Percentiles rank a stretch among this genome's conserved stretches.
phyloP scores from a whole-genome alignment of 1,140 invertebrate species.

The Hormaphis cornu region DNA sequence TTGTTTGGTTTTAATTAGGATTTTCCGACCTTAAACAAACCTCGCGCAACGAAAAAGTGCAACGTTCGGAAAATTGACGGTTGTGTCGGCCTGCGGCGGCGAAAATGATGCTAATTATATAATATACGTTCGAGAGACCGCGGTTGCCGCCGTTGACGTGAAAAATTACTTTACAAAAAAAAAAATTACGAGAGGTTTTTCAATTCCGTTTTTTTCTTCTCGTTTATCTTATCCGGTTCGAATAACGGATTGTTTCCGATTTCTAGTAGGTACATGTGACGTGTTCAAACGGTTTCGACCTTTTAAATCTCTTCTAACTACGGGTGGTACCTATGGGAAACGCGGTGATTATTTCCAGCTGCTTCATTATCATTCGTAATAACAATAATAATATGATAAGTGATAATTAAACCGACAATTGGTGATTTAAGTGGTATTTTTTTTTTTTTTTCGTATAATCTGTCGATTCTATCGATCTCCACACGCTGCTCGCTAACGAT shows the following conservation, averaged over 20 bases:
- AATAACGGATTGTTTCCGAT: not conserved
- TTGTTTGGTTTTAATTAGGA: conserved; percentile 27
- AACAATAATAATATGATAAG: too few relatives aligned
- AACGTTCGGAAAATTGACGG: conserved; percentile 6
- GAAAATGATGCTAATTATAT: conserved; percentile 22
- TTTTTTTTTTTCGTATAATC: conserved; percentile 2
- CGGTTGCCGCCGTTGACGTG: too few relatives aligned
- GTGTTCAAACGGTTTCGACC: not conserved
- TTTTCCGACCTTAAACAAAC: not conserved
- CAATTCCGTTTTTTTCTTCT: too few relatives aligned
- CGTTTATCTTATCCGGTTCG: too few relatives aligned
- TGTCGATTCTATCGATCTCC: conserved; percentile 13
- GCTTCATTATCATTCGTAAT: conserved; percentile 3
- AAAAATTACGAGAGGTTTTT: too few relatives aligned
- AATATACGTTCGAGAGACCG: too few relatives aligned
- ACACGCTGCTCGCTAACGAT: conserved; percentile 24
- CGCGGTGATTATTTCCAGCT: not conserved
- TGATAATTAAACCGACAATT: conserved; percentile 27
- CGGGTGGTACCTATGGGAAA: conserved; percentile 26
- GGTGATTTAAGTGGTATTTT: conserved; percentile 25
- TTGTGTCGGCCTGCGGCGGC: not conserved
- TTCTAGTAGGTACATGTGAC: not conserved
- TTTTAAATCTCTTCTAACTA: not conserved
- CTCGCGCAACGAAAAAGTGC: not conserved
- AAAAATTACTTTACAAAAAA: too few relatives aligned